Evolutionary conservation across 2,888 invertebrate species (phyloP).

Genomic region (Spilosoma lubricipeda): DNA sequence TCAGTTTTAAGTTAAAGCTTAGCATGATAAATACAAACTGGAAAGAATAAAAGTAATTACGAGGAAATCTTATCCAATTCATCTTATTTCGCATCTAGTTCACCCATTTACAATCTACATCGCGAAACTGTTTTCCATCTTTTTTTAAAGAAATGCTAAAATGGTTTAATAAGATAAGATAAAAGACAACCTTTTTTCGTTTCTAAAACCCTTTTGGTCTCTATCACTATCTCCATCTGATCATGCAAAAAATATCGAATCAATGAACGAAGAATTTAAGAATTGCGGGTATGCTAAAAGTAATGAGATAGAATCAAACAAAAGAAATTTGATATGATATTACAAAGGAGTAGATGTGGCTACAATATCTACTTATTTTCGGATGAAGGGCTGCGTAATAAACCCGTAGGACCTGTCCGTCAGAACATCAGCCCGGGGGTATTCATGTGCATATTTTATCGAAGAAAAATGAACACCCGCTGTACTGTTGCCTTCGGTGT

Average conservation of each 20-base stretch:
- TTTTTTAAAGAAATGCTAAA: conserved; percentile 4
- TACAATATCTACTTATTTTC: conserved; percentile 37
- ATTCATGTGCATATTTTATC: conserved; percentile 46
- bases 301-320: conserved; percentile 26
- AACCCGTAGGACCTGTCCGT: conserved; percentile 39
- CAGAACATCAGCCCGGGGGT: conserved; percentile 25
- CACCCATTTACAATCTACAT: neutral
- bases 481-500: conserved; percentile 25
- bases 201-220: neutral
- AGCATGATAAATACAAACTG: conserved; percentile 2
- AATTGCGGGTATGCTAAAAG: neutral
- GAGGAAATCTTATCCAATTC: conserved; percentile 3
- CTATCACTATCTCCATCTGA: neutral
- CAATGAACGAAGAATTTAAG: conserved; percentile 1
- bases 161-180: neutral
- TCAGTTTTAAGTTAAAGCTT: neutral
- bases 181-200: neutral
- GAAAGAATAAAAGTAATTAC: conserved; percentile 1
- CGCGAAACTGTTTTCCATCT: neutral
- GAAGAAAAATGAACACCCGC: conserved; percentile 33
- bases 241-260: conserved; percentile 5
- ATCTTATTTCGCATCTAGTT: conserved; percentile 5
- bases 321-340: conserved; percentile 25
- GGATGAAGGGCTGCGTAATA: conserved; percentile 30
- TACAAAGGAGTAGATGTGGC: conserved; percentile 1